These are phyloP conservation scores for Neelides folsomi DNA, from an alignment of 2,888 invertebrate species.

Conservation along the genomic window DNA sequence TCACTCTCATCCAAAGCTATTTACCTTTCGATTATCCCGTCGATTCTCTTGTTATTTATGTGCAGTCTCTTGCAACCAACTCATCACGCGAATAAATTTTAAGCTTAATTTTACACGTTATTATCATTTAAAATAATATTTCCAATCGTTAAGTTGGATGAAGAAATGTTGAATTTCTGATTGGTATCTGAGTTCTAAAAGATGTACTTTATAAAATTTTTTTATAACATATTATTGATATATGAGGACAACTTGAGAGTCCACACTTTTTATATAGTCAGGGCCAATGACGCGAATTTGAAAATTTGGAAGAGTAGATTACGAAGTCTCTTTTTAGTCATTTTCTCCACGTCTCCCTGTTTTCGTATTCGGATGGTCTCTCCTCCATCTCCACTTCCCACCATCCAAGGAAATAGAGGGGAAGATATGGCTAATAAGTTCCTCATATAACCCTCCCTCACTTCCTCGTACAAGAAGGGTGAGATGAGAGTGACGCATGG, in stretches of 20 bases:
- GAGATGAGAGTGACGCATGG: neutral
- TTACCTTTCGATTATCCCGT: constrained; percentile 1
- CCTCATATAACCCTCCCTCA: neutral
- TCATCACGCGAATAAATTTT: too few species aligned
- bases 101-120: too few species aligned
- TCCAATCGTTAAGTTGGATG: too few species aligned
- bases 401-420: constrained; percentile 3
- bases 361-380: constrained; percentile 20
- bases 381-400: constrained; percentile 2
- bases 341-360: constrained; percentile 30
- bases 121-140: too few species aligned
- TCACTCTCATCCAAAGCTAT: constrained; percentile 2
- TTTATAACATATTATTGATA: neutral
- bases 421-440: too few species aligned
- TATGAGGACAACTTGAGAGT: neutral
- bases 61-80: too few species aligned
- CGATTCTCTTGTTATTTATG: too few species aligned
- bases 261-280: constrained; percentile 31
- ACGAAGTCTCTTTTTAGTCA: constrained; percentile 29
- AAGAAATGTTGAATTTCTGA: too few species aligned
- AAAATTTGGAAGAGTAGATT: constrained; percentile 30
- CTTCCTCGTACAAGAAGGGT: neutral
- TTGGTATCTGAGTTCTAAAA: too few species aligned
- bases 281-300: constrained; percentile 35
- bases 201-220: too few species aligned